Base-by-base conservation (phyloP, 2,888 invertebrate species). In the Cheilosia pagana region DNA sequence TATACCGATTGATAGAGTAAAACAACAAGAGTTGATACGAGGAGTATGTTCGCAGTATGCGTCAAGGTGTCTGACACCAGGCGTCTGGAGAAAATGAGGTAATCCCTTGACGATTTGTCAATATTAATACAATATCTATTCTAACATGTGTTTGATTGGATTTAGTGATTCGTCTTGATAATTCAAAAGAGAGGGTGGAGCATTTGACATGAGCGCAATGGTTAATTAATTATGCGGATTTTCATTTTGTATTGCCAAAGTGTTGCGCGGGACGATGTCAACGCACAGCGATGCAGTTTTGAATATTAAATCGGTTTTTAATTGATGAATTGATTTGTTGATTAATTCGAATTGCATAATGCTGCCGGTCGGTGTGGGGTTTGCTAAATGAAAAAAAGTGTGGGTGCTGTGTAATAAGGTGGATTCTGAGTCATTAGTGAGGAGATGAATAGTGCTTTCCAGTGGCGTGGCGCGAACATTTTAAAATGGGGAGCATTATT, bases 61-160 rank as follows among this genome's bases (percentile, higher is more conserved):
- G 71, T 82, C 72, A 78, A 82, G 72, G 72, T 77, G 48, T 67
- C 63, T 45, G 41, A 70, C 59, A 77, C 62, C 72, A 82, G 78
- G 71, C 82, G 72, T 83, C 78, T 67, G 71, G 67, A 43, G 14
- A 50, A 55, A 60, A 83, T 83, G 78, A 83, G 82, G 72, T 83
- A 83, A 83, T 83, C 82, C 82, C 78, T 78, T 35, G 55, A 57
- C 14, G 72, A 65, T 77, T 82, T 82, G 65, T 78, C 78, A 78
- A 25, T 77, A 55, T 65, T n/a, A 70, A 57, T 52, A 52, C 52
- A 70, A 70, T 59, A 35, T 28, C 59, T 63, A 77, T 59, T 71
- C 77, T 43, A 77, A 77, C 81, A 81, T 81, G 76, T 63, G 65
- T 81, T 71, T 55, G 63, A 60, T 31, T 65, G 23, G 45, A 12